Conservation (phyloP, 2,888 invertebrate genomes). For the Seira musarum region DNA sequence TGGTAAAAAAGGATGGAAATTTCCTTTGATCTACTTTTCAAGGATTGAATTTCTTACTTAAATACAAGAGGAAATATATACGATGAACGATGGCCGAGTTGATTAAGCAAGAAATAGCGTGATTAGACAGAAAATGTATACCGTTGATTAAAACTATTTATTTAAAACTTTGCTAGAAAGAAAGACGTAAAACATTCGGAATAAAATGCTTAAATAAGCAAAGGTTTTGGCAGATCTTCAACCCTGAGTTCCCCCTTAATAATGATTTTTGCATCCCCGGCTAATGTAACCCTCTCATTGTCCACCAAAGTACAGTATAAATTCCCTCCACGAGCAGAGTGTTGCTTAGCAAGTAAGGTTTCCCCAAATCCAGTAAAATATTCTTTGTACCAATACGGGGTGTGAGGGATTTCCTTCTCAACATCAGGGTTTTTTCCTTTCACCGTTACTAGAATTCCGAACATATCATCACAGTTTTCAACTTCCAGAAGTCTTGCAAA, state of each 20-base stretch:
- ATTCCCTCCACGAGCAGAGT: constrained; percentile 44
- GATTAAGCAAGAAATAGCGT: too few species aligned
- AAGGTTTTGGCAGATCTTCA: too few species aligned
- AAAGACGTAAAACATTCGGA: too few species aligned
- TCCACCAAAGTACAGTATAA: constrained; percentile 44
- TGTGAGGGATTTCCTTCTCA: constrained; percentile 65
- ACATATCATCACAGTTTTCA: constrained; percentile 66
- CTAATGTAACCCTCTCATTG: constrained; percentile 38
- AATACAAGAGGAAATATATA: too few species aligned
- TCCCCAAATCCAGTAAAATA: constrained; percentile 39
- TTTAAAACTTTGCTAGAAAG: too few species aligned
- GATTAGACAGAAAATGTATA: too few species aligned
- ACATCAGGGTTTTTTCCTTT: constrained; percentile 58
- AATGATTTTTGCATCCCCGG: constrained; percentile 45
- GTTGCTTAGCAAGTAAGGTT: constrained; percentile 40
- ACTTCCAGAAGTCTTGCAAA: constrained; percentile 46
- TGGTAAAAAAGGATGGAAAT: too few species aligned
- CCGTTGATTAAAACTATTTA: too few species aligned
- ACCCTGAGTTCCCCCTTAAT: constrained; percentile 54
- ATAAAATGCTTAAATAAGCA: too few species aligned
- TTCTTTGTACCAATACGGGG: constrained; percentile 48
- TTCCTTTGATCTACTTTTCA: too few species aligned
- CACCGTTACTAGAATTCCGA: constrained; percentile 71
- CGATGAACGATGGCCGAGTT: too few species aligned
- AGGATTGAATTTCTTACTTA: too few species aligned